Evolutionary conservation across 2,113 vertebrate genomes (phyloP).

Genomic region (Callionymus lyra): DNA sequence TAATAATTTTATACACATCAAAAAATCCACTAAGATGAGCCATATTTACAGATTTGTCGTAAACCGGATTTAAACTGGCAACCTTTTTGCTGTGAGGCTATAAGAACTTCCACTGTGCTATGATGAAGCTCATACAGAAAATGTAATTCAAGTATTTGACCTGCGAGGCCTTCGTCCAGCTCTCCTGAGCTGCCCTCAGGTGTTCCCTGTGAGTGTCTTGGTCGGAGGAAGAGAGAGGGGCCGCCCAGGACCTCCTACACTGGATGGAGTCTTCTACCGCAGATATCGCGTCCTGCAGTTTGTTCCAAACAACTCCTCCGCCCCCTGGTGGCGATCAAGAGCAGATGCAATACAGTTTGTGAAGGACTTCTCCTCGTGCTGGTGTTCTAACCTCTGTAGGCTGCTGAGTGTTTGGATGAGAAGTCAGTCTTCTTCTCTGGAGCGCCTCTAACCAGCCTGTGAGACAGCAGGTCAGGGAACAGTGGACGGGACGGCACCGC

Average conservation of each 20-base stretch:
- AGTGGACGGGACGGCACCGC: conserved; percentile 24
- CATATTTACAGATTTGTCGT: too few relatives aligned
- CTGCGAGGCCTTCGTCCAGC: conserved; percentile 49
- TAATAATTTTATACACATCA: too few relatives aligned
- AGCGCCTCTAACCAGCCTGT: conserved; percentile 18
- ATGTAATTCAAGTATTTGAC: conserved; percentile 33
- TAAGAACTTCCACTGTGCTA: too few relatives aligned
- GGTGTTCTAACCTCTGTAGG: conserved; percentile 26
- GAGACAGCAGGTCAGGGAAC: conserved; percentile 42
- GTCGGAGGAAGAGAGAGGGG: conserved; percentile 39
- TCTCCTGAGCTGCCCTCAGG: conserved; percentile 56
- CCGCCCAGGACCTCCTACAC: conserved; percentile 57
- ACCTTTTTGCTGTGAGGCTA: too few relatives aligned
- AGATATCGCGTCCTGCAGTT: conserved; percentile 70
- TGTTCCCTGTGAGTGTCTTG: conserved; percentile 26
- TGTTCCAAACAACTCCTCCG: conserved; percentile 55
- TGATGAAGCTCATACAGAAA: too few relatives aligned
- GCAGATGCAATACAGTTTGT: conserved; percentile 9
- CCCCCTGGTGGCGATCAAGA: conserved; percentile 18
- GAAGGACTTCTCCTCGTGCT: too few relatives aligned
- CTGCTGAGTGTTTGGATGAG: conserved; percentile 24
- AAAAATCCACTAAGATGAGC: too few relatives aligned
- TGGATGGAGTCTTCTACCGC: conserved; percentile 73
- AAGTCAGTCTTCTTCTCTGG: conserved; percentile 22
- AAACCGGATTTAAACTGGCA: background rate